Base-by-base conservation (phyloP, 2,113 vertebrate species). In the Alces alces region DNA sequence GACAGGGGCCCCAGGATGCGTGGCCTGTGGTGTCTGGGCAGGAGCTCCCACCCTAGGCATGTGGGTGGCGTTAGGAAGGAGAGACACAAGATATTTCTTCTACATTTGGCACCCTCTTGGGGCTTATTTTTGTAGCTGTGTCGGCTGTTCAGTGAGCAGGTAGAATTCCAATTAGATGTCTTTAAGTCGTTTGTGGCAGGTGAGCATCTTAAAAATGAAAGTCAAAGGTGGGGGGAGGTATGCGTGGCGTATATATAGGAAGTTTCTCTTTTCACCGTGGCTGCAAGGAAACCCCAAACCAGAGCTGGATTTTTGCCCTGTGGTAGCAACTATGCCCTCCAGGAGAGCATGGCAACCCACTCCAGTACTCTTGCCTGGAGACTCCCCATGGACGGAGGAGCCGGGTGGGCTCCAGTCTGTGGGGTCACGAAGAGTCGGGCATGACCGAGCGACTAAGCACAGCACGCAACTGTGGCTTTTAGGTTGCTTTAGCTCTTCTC, bases 211-310 rank as follows among this genome's bases (percentile, higher is more conserved):
- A 55, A 86, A 36, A 85, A 70, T 79, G 70, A 57, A 95, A 96
- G 11, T 73, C 11, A 6, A 30, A 23, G 2, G 10, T 8, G 4
- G 4, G 27, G 61, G 19, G 3, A 89, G 47, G n/a, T 43, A 25
- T 16, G 3, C 6, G 0, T 11, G 52, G 76, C 2, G 4, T 7
- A 1, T 2, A 5, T 13, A 19, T 3, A 23, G 50, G 54, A 57
- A 45, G 30, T 82, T 92, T 78, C 78, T 55, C 60, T 86, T 45
- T 52, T 97, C 43, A 14, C 30, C 14, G 21, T 83, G 80, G 57
- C 91, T 60, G 4, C 78, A 28, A 86, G 93, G 95, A 93, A 70
- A 21, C 91, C 60, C 61, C 3, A 28, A 30, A 1, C 14, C 47
- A 57, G 39, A 23, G 2, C 50, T 39, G 61, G 33, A 11, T 4